Evolutionary conservation across 2,797 vertebrate species (phyloP), one percentile per base, ranked within the genome.

Genomic region (Lithobates pipiens): DNA sequence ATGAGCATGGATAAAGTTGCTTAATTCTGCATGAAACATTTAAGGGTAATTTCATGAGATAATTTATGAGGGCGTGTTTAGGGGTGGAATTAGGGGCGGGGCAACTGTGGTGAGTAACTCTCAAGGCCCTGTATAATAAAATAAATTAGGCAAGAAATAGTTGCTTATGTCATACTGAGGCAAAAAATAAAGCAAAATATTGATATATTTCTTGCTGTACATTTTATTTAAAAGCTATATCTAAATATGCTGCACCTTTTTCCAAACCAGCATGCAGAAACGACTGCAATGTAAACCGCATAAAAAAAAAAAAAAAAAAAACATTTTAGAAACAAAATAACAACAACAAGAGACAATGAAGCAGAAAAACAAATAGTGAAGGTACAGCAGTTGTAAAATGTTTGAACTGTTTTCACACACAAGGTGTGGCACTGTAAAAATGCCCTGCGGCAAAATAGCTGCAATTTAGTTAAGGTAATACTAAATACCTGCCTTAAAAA

Each of bases 391-490:
- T 80, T 46, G 65, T 69, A 42, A 67, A 78, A 16, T 78, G 68
- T 27, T 54, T 21, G 44, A n/a, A 70, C 27, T 32, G 18, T 46
- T 67, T 63, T 77, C 61, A 67, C 76, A 46, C 23, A 77, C 71
- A 79, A 71, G 67, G 67, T 50, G 44, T 71, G 77, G 77, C 67
- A 7, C 18, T 70, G 27, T 32, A n/a, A 80, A 46, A 32, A 70
- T 57, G 27, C n/a, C 44, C 67, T n/a, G 10, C 2, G 15, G 72
- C 39, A 27, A 74, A 50, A 74, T 74, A 74, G 72, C 72, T 27
- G 16, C 44, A 50, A 29, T 13, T 44, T 74, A 69, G 67, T 21
- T 36, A 23, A 34, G 21, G 44, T n/a, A 50, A 50, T 27, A 50
- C 72, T 27, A 74, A 46, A 50, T 44, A 27, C 15, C 72, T 44